phyloP scores from a whole-genome alignment of 2,797 vertebrate genomes.

The Lophius americanus region DNA sequence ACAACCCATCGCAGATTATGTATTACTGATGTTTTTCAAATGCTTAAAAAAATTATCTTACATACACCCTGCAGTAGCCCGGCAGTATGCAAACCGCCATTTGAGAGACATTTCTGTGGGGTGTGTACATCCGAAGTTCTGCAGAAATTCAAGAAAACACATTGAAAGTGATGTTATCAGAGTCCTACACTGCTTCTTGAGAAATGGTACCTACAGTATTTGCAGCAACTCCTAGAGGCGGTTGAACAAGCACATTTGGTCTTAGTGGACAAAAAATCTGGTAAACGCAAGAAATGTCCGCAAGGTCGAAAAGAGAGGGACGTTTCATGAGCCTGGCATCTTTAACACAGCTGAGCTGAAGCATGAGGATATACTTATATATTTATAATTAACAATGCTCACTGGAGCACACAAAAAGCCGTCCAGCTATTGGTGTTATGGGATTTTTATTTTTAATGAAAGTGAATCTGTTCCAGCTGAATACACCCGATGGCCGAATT shows the following conservation, averaged over 20 bases:
- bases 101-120: too few relatives aligned
- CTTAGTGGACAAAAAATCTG: neutral
- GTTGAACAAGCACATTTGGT: constrained; percentile 19
- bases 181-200: constrained; percentile 2
- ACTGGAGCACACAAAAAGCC: constrained; percentile 8
- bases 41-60: too few relatives aligned
- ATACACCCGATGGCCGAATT: constrained; percentile 12
- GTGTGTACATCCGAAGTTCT: too few relatives aligned
- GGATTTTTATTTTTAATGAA: constrained; percentile 38
- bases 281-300: constrained; percentile 1
- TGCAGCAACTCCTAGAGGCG: neutral
- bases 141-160: too few relatives aligned
- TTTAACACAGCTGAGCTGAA: neutral
- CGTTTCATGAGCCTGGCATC: too few relatives aligned
- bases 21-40: too few relatives aligned
- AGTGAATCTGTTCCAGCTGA: constrained; percentile 34
- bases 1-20: too few relatives aligned
- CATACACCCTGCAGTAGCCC: too few relatives aligned
- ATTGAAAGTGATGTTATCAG: constrained; percentile 6
- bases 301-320: too few relatives aligned
- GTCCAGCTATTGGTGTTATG: constrained; percentile 10
- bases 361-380: constrained; percentile 21
- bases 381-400: constrained; percentile 33
- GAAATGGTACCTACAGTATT: neutral
- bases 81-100: too few relatives aligned